Evolutionary conservation across 2,888 invertebrate genomes (phyloP).

Genomic region (Yponomeuta sedellus): DNA sequence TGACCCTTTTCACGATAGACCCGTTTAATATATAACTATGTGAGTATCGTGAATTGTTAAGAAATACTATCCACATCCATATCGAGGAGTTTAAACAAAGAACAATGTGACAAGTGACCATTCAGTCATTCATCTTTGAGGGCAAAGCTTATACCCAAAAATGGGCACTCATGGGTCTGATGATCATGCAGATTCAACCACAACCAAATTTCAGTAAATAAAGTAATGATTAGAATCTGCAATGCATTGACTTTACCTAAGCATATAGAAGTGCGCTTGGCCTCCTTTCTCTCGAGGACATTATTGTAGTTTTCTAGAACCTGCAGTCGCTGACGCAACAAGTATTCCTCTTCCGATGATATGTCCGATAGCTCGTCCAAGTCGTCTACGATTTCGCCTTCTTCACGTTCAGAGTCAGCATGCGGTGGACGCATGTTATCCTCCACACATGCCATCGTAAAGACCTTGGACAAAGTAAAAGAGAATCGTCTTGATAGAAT

Average conservation of each 20-base stretch:
- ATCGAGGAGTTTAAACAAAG: no score
- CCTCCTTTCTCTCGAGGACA: constrained; percentile 67
- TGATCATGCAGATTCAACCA: no score
- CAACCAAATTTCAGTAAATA: no score
- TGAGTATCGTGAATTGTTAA: no score
- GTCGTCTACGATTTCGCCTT: constrained; percentile 68
- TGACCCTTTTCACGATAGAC: no score
- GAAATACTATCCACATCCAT: no score
- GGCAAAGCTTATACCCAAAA: no score
- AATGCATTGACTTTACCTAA: constrained; percentile 35
- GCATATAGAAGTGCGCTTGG: constrained; percentile 40
- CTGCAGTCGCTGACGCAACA: constrained; percentile 59
- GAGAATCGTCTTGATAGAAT: background rate
- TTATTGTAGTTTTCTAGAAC: constrained; percentile 68
- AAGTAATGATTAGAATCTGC: no score
- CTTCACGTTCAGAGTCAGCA: constrained; percentile 65
- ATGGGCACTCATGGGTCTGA: no score
- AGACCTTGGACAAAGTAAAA: background rate
- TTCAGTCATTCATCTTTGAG: no score
- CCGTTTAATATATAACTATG: no score
- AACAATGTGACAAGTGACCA: no score
- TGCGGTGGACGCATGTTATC: constrained; percentile 36
- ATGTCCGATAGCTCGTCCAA: constrained; percentile 64
- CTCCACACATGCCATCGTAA: constrained; percentile 47
- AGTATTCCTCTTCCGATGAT: constrained; percentile 67